A percentile compares a stretch with the other conserved stretches of the same genome.
These are phyloP conservation scores for Drosophila melanica DNA, from an alignment of 1,140 invertebrate species.

Conservation along the genomic window DNA sequence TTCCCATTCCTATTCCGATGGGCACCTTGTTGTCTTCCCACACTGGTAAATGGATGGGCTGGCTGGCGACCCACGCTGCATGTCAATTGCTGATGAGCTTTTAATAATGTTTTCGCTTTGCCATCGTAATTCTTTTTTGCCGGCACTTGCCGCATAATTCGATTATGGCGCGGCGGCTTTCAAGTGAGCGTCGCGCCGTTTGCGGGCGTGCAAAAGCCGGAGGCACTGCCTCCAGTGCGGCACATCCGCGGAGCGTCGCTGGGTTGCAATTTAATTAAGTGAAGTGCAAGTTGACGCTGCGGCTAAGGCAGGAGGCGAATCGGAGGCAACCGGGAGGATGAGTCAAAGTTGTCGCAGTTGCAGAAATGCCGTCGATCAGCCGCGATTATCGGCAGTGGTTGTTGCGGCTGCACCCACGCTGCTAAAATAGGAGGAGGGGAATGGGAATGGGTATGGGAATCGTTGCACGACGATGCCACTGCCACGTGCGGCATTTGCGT, in stretches of 20 bases:
- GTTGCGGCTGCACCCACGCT: conserved; percentile 52
- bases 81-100: conserved; percentile 81
- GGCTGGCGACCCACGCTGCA: conserved; percentile 47
- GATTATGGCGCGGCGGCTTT: conserved; percentile 78
- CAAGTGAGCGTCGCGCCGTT: conserved; percentile 51
- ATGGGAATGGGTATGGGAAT: conserved; percentile 1
- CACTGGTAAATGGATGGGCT: neutral
- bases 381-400: conserved; percentile 69
- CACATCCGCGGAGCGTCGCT: conserved; percentile 72
- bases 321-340: conserved; percentile 6
- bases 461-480: conserved; percentile 16
- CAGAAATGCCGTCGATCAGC: conserved; percentile 68
- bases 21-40: neutral
- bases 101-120: conserved; percentile 76
- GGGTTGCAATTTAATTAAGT: conserved; percentile 79
- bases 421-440: no score
- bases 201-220: conserved; percentile 3
- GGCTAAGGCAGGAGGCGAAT: neutral
- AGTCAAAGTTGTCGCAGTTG: conserved; percentile 40
- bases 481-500: conserved; percentile 65
- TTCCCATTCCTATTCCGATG: neutral
- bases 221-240: conserved; percentile 29
- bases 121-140: conserved; percentile 74
- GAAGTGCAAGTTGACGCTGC: conserved; percentile 65
- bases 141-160: conserved; percentile 75